A percentile compares a stretch with the other conserved stretches of the same genome.
These are phyloP conservation scores for Heterotis niloticus DNA, from an alignment of 2,113 vertebrate genomes.

Conservation along the genomic window DNA sequence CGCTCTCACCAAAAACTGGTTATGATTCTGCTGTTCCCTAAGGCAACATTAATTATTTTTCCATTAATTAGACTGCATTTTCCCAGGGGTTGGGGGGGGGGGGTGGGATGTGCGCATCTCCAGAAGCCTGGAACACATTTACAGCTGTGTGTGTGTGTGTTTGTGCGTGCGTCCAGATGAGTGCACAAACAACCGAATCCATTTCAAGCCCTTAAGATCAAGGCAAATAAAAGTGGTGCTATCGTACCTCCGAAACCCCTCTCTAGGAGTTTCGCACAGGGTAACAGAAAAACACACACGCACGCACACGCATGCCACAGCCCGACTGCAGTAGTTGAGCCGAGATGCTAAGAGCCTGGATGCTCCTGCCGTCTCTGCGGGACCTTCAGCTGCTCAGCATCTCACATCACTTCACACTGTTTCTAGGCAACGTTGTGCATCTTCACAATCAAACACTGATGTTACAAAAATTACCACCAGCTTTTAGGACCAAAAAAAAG, in stretches of 20 bases:
- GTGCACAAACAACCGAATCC: conserved; percentile 2
- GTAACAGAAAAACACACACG: conserved; percentile 34
- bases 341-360: neutral
- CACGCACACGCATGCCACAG: conserved; percentile 37
- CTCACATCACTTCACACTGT: neutral
- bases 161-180: neutral
- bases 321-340: neutral
- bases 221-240: neutral
- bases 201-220: conserved; percentile 13
- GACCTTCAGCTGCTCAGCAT: neutral
- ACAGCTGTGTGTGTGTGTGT: conserved; percentile 34
- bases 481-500: neutral
- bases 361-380: neutral
- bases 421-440: neutral
- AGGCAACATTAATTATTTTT: conserved; percentile 61
- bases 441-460: neutral
- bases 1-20: conserved; percentile 28
- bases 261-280: conserved; percentile 9
- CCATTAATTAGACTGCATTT: conserved; percentile 62
- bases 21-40: conserved; percentile 56
- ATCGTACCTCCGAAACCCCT: neutral
- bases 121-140: conserved; percentile 56
- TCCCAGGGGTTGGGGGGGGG: conserved; percentile 51
- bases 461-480: neutral
- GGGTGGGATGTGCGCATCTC: conserved; percentile 48